phyloP scores from a whole-genome alignment of 2,113 vertebrate species.

The Alectura lathami region DNA sequence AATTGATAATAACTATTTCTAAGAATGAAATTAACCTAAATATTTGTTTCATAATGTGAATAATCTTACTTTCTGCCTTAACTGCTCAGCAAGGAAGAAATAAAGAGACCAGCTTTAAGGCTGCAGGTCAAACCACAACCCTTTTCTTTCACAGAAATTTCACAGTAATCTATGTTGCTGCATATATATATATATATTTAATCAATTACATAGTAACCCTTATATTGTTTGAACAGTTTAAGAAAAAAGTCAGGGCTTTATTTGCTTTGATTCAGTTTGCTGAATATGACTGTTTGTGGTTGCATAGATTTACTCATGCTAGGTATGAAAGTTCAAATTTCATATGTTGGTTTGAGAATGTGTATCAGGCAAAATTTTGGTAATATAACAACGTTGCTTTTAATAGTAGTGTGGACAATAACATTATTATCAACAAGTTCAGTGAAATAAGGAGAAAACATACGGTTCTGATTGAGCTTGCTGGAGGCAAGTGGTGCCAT shows the following conservation, averaged over 20 bases:
- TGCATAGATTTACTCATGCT: neutral
- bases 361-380: neutral
- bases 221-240: neutral
- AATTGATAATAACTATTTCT: neutral
- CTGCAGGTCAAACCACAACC: neutral
- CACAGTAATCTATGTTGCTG: neutral
- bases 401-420: neutral
- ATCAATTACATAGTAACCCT: neutral
- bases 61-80: neutral
- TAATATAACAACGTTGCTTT: neutral
- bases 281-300: neutral
- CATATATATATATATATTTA: neutral
- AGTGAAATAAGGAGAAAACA: neutral
- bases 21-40: neutral
- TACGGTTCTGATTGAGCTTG: neutral
- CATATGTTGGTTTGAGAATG: accelerated
- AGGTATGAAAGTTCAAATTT: neutral
- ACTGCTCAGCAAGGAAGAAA: neutral
- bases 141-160: neutral
- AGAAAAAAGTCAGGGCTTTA: neutral
- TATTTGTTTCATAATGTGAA: neutral
- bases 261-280: neutral
- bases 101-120: neutral
- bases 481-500: neutral
- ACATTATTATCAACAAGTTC: neutral